Evolutionary conservation across 2,113 vertebrate genomes (phyloP), one percentile per base, ranked within the genome.

Genomic region (Brachyhypopomus gauderio): DNA sequence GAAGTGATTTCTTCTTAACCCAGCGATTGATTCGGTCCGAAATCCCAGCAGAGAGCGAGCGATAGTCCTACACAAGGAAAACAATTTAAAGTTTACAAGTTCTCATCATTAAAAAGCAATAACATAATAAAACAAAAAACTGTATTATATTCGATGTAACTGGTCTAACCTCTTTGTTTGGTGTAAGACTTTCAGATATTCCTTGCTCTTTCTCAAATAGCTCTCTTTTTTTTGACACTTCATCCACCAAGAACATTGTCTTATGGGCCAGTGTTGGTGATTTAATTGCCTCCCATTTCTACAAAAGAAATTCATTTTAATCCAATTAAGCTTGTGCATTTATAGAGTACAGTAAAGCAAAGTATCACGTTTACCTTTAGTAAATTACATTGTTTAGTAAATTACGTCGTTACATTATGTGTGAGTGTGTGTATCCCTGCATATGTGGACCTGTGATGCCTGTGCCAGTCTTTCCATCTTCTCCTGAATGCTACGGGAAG

Each of bases 381-480:
- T 52, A 52, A 52, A 52, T 52, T 1, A 12, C 45, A 52, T 11
- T 52, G 30, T 30, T 30, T 3, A 30, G 30, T 3, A 30, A 30
- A 30, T 30, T 30, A 30, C 30, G 30, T 30, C 3, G 30, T 14
- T 12, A 52, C 12, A 14, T 14, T 12, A 11, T 52, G 45, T 14
- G 12, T 14, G 45, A 2, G 2, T 52, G 45, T 14, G 9, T 52
- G 41, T 45, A 11, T 11, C 3, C 7, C 5, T 45, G 7, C 7
- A 30, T 59, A 14, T 27, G 7, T 83, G 73, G 69, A 98, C 97
- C 94, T 97, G 96, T 27, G 96, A 89, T 0, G 97, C 96, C 0
- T 95, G 93, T 75, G 91, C 93, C 86, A 98, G 95, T 82, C 89
- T 89, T 75, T 97, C 95, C 93, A 97, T 93, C 88, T 95, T 98